phyloP scores from a whole-genome alignment of 2,797 vertebrate genomes.

The Tokudaia tokunoshimensis region DNA sequence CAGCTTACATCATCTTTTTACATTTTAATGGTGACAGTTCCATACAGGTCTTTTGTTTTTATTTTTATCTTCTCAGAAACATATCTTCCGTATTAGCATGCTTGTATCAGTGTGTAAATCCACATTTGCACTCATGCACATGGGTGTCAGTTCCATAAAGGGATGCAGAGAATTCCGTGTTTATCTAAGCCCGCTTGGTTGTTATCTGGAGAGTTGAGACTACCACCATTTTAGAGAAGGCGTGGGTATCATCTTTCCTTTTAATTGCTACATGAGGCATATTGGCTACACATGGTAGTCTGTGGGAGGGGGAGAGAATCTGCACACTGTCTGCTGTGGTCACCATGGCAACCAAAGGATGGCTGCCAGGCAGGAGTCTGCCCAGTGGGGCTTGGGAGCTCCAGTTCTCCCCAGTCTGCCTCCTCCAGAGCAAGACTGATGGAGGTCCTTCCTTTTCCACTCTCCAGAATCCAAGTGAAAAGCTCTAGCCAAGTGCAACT shows the following conservation, averaged over 20 bases:
- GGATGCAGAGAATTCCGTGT: background rate
- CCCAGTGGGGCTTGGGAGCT: background rate
- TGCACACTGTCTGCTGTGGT: background rate
- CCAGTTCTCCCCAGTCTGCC: background rate
- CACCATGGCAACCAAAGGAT: background rate
- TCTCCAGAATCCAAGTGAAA: background rate
- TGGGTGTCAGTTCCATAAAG: background rate
- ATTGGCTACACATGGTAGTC: background rate
- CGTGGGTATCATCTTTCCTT: background rate
- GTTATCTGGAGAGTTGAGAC: background rate
- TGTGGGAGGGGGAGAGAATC: background rate
- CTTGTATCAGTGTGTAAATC: background rate
- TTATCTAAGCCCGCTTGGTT: background rate
- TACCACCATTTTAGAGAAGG: background rate
- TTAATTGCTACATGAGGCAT: background rate
- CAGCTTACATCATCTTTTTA: background rate
- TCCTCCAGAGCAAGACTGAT: background rate
- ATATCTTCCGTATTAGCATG: background rate
- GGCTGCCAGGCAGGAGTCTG: background rate
- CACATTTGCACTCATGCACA: background rate
- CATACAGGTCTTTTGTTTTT: background rate
- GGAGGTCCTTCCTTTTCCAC: background rate
- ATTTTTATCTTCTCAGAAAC: background rate
- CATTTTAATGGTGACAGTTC: background rate
- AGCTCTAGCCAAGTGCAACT: background rate